These are phyloP conservation scores for Melanophora roralis DNA, from an alignment of 2,888 invertebrate species.

Conservation along the genomic window DNA sequence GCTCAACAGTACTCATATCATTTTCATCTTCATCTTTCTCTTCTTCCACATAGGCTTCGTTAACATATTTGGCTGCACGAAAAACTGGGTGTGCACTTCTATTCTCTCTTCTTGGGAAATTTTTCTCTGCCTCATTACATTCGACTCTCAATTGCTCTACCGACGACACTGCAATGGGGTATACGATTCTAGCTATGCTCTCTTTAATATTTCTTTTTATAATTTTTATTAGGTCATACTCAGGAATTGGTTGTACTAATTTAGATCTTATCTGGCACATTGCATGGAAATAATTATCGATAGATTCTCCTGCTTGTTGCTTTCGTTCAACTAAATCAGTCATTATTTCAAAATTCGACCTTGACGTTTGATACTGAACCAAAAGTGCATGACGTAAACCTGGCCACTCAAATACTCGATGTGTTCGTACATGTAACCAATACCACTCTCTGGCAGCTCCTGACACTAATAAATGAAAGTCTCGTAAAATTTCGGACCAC, in stretches of 20 bases:
- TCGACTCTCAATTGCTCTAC: slow-evolving; percentile 32
- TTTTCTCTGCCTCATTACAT: slow-evolving; percentile 16
- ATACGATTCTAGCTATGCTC: neutral
- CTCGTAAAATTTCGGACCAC: neutral
- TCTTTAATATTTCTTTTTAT: slow-evolving; percentile 32
- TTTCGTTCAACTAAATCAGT: slow-evolving; percentile 1
- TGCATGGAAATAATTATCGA: slow-evolving; percentile 26
- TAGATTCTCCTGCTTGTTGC: slow-evolving; percentile 1
- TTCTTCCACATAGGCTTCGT: neutral
- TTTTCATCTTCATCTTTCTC: neutral
- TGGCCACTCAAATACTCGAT: neutral
- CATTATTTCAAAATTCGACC: slow-evolving; percentile 18
- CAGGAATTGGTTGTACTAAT: neutral
- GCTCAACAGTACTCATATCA: no score
- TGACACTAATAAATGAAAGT: neutral
- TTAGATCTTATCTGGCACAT: slow-evolving; percentile 17
- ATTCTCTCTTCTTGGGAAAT: neutral
- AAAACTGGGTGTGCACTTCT: neutral
- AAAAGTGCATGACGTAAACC: neutral
- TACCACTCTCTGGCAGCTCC: neutral
- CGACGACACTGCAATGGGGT: slow-evolving; percentile 1
- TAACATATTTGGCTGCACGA: neutral
- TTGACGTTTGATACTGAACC: neutral
- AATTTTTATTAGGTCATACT: slow-evolving; percentile 28
- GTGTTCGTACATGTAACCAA: neutral